Percentiles rank a stretch among this genome's conserved stretches.
These are phyloP conservation scores for Caenorhabditis panamensis DNA, from an alignment of 2,888 invertebrate genomes.

Conservation along the genomic window DNA sequence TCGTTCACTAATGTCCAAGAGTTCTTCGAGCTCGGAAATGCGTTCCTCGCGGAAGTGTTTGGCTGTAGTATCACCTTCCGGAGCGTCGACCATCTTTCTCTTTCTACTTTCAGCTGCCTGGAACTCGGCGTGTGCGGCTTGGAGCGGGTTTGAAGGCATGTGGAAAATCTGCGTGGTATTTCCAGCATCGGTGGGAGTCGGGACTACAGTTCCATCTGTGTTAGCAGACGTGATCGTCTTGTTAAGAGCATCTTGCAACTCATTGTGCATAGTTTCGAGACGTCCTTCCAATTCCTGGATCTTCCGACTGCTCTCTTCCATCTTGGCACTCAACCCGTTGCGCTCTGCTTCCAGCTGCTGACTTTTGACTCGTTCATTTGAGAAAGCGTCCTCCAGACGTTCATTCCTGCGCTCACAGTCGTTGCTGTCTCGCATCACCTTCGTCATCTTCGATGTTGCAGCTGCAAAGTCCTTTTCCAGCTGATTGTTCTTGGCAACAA, in stretches of 20 bases:
- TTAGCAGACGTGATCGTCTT: slow-evolving; percentile 7
- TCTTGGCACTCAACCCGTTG: slow-evolving; percentile 6
- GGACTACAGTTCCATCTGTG: background rate
- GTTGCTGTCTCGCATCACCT: slow-evolving; percentile 35
- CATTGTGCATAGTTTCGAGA: slow-evolving; percentile 7
- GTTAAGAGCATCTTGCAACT: slow-evolving; percentile 21
- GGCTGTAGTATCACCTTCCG: slow-evolving; percentile 31
- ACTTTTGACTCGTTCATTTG: slow-evolving; percentile 31
- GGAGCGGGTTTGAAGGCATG: slow-evolving; percentile 60
- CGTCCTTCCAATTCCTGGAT: slow-evolving; percentile 16
- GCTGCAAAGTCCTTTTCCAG: slow-evolving; percentile 59
- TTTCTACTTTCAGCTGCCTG: slow-evolving; percentile 49
- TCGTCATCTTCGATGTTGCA: slow-evolving; percentile 54
- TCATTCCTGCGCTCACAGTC: slow-evolving; percentile 46
- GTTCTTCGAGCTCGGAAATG: slow-evolving; percentile 48
- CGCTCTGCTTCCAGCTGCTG: slow-evolving; percentile 29
- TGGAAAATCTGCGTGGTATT: slow-evolving; percentile 63
- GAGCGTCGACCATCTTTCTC: slow-evolving; percentile 41
- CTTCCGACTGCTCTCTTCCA: slow-evolving; percentile 17
- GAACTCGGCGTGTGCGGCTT: slow-evolving; percentile 52
- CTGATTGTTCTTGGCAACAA: slow-evolving; percentile 50
- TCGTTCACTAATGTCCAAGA: slow-evolving; percentile 24
- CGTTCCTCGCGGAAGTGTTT: slow-evolving; percentile 36
- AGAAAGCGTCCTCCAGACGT: slow-evolving; percentile 54
- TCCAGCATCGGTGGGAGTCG: slow-evolving; percentile 61